Evolutionary conservation across 2,113 vertebrate species (phyloP).

Genomic region (Anoplopoma fimbria): DNA sequence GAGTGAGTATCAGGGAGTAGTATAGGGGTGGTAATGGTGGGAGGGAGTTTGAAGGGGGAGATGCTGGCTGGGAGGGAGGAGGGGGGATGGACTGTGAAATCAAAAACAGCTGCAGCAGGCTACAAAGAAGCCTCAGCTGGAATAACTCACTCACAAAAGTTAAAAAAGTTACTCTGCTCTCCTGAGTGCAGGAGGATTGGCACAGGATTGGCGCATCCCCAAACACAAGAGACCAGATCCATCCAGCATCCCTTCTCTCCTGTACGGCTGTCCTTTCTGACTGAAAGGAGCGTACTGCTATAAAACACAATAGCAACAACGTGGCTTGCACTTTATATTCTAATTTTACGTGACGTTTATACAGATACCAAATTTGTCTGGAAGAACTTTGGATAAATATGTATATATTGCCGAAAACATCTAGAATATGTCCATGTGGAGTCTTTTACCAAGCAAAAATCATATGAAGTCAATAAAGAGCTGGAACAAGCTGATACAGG

Average conservation of each 20-base stretch:
- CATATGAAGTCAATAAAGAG: neutral
- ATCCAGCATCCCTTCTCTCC: constrained; percentile 31
- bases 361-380: neutral
- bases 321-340: neutral
- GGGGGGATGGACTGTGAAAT: constrained; percentile 79
- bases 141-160: constrained; percentile 82
- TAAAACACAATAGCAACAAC: constrained; percentile 31
- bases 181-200: constrained; percentile 59
- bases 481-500: constrained; percentile 1
- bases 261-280: constrained; percentile 15
- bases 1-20: constrained; percentile 27
- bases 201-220: constrained; percentile 56
- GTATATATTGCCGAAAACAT: neutral
- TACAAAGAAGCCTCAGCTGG: constrained; percentile 78
- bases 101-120: constrained; percentile 78
- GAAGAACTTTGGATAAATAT: neutral
- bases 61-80: constrained; percentile 39
- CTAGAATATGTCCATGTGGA: neutral
- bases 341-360: neutral
- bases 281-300: constrained; percentile 5
- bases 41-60: constrained; percentile 30
- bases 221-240: constrained; percentile 46
- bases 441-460: too few species aligned
- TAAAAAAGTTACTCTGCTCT: constrained; percentile 80
- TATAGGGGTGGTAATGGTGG: constrained; percentile 30